A percentile compares a stretch with the other conserved stretches of the same genome.
Evolutionary conservation across 2,113 vertebrate species (phyloP).

Genomic region (Takifugu flavidus): DNA sequence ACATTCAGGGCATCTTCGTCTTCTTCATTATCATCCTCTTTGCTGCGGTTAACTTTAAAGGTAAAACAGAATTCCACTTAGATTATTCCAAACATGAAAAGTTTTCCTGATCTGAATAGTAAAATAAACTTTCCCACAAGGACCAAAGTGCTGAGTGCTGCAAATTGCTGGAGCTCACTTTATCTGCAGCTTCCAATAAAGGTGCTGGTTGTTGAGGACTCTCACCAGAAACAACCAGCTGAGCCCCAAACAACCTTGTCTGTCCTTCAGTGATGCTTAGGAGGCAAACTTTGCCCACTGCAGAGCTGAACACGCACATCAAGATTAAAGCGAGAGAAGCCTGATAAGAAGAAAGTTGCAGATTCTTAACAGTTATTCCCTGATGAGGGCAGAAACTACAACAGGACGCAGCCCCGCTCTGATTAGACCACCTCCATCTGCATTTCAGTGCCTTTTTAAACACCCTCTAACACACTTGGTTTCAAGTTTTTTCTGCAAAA

Average conservation of each 20-base stretch:
- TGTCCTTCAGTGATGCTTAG: constrained; percentile 45
- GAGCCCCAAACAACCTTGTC: constrained; percentile 48
- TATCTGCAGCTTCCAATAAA: constrained; percentile 23
- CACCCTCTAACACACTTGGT: not conserved
- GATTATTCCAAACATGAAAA: not conserved
- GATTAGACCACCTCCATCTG: constrained; percentile 18
- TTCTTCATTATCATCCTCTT: no score
- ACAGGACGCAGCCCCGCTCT: constrained; percentile 8
- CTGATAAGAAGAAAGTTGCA: constrained; percentile 37
- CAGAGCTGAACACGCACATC: constrained; percentile 42
- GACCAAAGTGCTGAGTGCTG: not conserved
- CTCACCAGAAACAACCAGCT: constrained; percentile 33
- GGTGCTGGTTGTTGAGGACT: constrained; percentile 19
- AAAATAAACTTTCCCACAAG: not conserved
- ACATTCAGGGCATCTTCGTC: no score
- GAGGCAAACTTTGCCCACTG: constrained; percentile 34
- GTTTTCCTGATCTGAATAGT: not conserved
- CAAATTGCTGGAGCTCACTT: not conserved
- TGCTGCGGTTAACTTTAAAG: no score
- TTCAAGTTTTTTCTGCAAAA: constrained; percentile 7
- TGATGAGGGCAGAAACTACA: constrained; percentile 22
- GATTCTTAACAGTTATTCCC: constrained; percentile 41
- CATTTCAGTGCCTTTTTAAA: constrained; percentile 24
- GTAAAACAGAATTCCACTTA: not conserved
- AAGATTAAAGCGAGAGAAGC: constrained; percentile 41